Conservation (phyloP, 1,140 invertebrate genomes). For the Listronotus oregonensis region DNA sequence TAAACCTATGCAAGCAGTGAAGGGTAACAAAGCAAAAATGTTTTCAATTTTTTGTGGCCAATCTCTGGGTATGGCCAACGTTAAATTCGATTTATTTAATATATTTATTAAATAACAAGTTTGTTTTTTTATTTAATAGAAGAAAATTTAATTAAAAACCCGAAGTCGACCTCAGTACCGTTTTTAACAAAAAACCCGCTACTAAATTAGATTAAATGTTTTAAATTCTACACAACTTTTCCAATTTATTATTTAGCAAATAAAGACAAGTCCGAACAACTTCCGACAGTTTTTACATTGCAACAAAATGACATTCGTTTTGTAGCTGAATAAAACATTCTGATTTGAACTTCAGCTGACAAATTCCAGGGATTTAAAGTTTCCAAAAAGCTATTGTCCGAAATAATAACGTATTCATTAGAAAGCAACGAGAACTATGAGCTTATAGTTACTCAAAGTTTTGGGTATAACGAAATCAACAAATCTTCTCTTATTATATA, state of each 20-base stretch:
- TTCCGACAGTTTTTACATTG: slow-evolving; percentile 33
- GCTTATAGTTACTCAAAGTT: background rate
- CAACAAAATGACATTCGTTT: slow-evolving; percentile 26
- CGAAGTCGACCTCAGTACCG: slow-evolving; percentile 4
- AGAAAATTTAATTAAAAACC: no score
- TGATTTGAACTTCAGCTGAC: slow-evolving; percentile 20
- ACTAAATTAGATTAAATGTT: slow-evolving; percentile 32
- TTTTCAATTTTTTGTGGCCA: no score
- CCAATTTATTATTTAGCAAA: slow-evolving; percentile 36
- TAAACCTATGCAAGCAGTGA: no score
- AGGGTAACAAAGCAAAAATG: no score
- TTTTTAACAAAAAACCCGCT: slow-evolving; percentile 22
- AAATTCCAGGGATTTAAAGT: slow-evolving; percentile 8
- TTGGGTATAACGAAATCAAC: no score
- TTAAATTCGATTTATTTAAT: no score
- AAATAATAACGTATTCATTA: slow-evolving; percentile 15
- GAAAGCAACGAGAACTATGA: no score
- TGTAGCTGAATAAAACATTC: slow-evolving; percentile 32
- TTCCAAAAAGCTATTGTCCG: background rate
- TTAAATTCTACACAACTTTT: slow-evolving; percentile 36
- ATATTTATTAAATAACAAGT: no score
- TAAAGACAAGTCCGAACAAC: slow-evolving; percentile 32
- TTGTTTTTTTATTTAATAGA: no score
- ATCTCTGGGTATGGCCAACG: no score
- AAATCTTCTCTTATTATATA: no score